Base-by-base conservation (phyloP, 2,113 vertebrate species). In the Albula goreensis region DNA sequence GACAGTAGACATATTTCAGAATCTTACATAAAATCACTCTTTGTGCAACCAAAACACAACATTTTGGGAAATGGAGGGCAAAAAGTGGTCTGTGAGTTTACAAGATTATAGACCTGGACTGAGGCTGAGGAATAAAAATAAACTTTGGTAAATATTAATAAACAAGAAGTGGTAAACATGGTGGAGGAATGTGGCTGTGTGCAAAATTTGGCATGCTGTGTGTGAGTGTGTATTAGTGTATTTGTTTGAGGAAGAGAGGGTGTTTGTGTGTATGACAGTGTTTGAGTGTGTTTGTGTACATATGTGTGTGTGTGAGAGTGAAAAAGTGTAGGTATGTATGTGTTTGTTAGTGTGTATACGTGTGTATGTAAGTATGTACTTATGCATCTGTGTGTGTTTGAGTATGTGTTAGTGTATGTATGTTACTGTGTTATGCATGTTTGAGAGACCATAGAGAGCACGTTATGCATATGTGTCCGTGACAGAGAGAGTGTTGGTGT, bases 141-240 rank as follows among this genome's bases (percentile, higher is more conserved):
- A 88, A 50, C 85, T 85, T 90, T 80, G 84, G 91, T 92, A 93
- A 95, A 94, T 90, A 91, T 88, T 86, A 88, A 70, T 79, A 83
- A 86, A 88, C 86, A 88, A 80, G 56, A 60, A 85, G 79, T 89
- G 93, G 92, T 93, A 92, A 91, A 92, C 92, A 92, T 89, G 91
- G 87, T 51, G 3, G 78, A 85, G 50, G 52, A 85, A 50, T 41
- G 11, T 22, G 31, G 81, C 86, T 91, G 92, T 93, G 93, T 90
- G 83, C 89, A 90, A 83, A 87, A 83, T 81, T 90, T 89, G 86
- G 78, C 57, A 56, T 85, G 41, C 41, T 19, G 9, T 88, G 90
- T 90, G 60, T 60, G 12, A 10, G 12, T 60, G 56, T 60, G 56
- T 60, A 3, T 90, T 89, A 88, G 89, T 86, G 85, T 49, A 82